Evolutionary conservation across 1,140 invertebrate species (phyloP), one percentile per base, ranked within the genome.

Genomic region (Lepidurus arcticus): DNA sequence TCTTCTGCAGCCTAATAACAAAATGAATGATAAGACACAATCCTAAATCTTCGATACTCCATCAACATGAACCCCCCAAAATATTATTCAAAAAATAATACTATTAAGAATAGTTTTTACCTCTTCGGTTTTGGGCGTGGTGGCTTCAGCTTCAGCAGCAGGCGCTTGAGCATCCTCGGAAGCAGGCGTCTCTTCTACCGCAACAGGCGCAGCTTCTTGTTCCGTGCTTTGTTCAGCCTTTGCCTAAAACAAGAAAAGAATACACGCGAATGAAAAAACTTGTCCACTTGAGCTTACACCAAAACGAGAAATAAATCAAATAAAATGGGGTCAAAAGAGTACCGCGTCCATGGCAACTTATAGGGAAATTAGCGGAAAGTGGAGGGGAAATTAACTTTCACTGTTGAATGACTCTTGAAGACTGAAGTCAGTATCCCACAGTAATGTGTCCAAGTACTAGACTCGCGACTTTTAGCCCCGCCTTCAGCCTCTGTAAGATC

Each of bases 151-250:
- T 65, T 65, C 53, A 65, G 21, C 9, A 65, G 53, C 53, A 21
- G 53, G 53, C 53, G 21, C 53, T 65, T 9, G 13, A 13, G 53
- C 53, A n/a, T 47, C 45, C 45, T 47, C 45, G 45, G 45, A 47
- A 47, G 7, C 45, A 47, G 45, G 45, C 10, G 45, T 34, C 34
- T 34, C 45, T 47, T 65, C 53, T 65, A n/a, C 53, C 16, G 53
- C 53, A 65, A 65, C 53, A 21, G 53, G 53, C 16, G 53, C 53
- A 16, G 21, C 21, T 65, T 65, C 53, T 65, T 65, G 53, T 65
- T 65, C 53, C n/a, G 53, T 65, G 53, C 53, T 65, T 65, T 65
- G 53, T 65, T 65, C 53, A 65, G 53, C 53, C 21, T 65, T 65
- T n/a, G 53, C 53, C 53, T 65, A 16, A 13, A 65, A 65, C 6